phyloP scores from a whole-genome alignment of 2,113 vertebrate species.

The Epinephelus lanceolatus region DNA sequence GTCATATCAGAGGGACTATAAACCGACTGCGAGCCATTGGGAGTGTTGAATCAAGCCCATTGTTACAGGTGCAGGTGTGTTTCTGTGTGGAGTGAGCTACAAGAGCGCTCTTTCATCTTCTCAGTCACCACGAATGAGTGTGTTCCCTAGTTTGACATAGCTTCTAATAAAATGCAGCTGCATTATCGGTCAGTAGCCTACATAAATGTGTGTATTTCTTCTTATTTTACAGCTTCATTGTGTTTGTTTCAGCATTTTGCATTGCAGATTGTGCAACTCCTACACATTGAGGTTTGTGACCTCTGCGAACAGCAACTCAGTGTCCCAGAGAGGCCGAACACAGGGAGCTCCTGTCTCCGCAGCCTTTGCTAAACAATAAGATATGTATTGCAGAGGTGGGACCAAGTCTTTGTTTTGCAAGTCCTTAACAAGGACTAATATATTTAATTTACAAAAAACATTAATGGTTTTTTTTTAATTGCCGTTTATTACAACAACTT shows the following conservation, averaged over 20 bases:
- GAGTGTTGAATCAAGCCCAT: constrained; percentile 32
- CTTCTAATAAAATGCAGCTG: constrained; percentile 28
- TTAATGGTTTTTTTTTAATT: too few species aligned
- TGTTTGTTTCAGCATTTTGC: constrained; percentile 1
- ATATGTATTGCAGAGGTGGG: not conserved
- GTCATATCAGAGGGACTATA: constrained; percentile 42
- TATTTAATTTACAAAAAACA: too few species aligned
- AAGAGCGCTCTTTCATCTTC: constrained; percentile 32
- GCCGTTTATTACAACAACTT: too few species aligned
- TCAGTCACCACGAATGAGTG: constrained; percentile 4
- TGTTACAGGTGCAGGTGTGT: constrained; percentile 67
- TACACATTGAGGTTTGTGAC: constrained; percentile 28
- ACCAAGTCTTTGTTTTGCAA: too few species aligned
- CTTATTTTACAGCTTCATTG: not conserved
- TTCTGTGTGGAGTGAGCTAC: constrained; percentile 6
- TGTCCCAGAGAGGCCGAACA: constrained; percentile 35
- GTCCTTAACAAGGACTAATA: too few species aligned
- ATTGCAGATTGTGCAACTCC: constrained; percentile 33
- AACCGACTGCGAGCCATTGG: not conserved
- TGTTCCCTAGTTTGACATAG: constrained; percentile 18
- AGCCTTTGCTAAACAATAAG: not conserved
- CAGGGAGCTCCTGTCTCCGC: constrained; percentile 25
- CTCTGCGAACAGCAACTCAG: constrained; percentile 32
- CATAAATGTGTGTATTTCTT: not conserved
- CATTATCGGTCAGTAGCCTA: not conserved